These are phyloP conservation scores for Sminthurides bifidus DNA, from an alignment of 1,140 invertebrate genomes.

Conservation along the genomic window DNA sequence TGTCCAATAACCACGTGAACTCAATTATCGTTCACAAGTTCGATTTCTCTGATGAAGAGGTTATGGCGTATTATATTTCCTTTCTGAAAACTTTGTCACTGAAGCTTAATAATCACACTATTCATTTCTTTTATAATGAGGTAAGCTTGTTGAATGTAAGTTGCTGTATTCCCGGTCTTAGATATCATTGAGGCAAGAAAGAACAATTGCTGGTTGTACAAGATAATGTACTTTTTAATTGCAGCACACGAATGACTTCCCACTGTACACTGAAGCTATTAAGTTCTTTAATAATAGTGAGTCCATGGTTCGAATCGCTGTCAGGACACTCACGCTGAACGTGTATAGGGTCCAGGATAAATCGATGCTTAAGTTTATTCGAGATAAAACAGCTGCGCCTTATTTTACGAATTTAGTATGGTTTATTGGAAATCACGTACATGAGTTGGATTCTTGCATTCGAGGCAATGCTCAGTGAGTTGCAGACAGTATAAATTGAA, in stretches of 20 bases:
- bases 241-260: conserved; percentile 97
- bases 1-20: conserved; percentile 99
- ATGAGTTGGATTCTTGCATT: conserved; percentile 90
- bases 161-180: neutral
- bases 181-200: neutral
- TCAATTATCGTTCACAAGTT: conserved; percentile 99
- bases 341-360: conserved; percentile 91
- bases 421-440: conserved; percentile 96
- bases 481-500: neutral
- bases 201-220: neutral
- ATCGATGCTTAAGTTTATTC: conserved; percentile 89
- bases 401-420: conserved; percentile 99
- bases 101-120: conserved; percentile 96
- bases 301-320: conserved; percentile 97
- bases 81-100: conserved; percentile 96
- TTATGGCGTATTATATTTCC: conserved; percentile 99
- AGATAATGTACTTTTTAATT: neutral
- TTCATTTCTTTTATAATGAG: conserved; percentile 99
- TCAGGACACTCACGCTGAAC: conserved; percentile 91
- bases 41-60: conserved; percentile 99
- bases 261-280: conserved; percentile 95
- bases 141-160: conserved; percentile 44
- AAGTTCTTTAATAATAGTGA: conserved; percentile 99
- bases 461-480: conserved; percentile 86
- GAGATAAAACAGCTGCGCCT: conserved; percentile 86